phyloP scores from a whole-genome alignment of 1,140 invertebrate species.

The Drosophila santomea region DNA sequence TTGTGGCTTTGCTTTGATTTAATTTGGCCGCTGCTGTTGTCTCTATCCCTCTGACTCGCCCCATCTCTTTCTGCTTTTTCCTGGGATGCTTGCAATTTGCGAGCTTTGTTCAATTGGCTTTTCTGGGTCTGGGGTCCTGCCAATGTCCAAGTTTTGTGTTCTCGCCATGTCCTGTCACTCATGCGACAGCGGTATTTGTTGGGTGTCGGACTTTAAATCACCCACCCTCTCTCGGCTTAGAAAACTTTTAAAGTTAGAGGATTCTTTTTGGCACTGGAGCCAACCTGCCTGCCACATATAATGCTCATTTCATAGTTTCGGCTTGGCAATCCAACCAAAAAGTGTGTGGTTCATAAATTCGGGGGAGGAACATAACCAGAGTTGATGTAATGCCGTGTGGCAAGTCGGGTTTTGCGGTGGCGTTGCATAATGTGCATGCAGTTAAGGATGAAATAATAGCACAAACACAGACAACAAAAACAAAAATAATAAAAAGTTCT shows the following conservation, averaged over 20 bases:
- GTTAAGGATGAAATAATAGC: not conserved
- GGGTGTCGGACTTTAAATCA: constrained; percentile 41
- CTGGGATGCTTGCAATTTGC: constrained; percentile 60
- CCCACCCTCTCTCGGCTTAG: constrained; percentile 7
- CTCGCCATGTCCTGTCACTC: constrained; percentile 52
- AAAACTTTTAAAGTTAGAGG: constrained; percentile 36
- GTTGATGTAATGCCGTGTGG: constrained; percentile 13
- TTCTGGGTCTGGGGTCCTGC: constrained; percentile 22
- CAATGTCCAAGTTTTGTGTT: constrained; percentile 25
- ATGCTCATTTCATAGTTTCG: constrained; percentile 3
- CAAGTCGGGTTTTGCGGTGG: constrained; percentile 2
- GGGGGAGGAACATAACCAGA: not conserved
- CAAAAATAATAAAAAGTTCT: no score
- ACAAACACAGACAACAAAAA: not conserved
- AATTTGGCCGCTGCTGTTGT: constrained; percentile 54
- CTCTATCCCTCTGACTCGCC: not conserved
- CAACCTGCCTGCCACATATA: constrained; percentile 2
- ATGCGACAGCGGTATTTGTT: constrained; percentile 61
- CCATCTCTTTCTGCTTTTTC: constrained; percentile 13
- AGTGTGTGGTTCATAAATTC: constrained; percentile 1
- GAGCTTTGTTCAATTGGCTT: constrained; percentile 79
- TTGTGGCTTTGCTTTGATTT: constrained; percentile 79
- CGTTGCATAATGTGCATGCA: constrained; percentile 13
- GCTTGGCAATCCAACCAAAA: not conserved
- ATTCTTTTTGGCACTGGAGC: constrained; percentile 1